Conservation (phyloP, 2,113 vertebrate genomes). For the Syrrhaptes paradoxus region DNA sequence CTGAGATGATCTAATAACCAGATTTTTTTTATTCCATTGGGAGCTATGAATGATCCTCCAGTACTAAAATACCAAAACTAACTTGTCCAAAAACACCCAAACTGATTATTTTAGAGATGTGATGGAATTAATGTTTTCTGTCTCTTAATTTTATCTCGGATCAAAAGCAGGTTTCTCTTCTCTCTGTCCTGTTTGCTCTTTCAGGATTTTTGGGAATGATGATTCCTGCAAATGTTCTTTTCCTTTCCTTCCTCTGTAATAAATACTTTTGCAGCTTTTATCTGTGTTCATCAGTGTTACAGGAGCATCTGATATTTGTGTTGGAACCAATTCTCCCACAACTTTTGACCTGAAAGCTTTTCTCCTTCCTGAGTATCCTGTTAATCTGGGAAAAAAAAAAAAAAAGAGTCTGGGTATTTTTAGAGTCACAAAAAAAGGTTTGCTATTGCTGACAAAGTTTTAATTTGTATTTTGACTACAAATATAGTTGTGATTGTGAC, state of each 20-base stretch:
- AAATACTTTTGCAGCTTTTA: background rate
- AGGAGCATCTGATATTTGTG: slow-evolving; percentile 5
- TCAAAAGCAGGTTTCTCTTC: background rate
- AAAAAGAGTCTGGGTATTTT: background rate
- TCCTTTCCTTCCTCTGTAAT: slow-evolving; percentile 2
- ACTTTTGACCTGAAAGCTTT: background rate
- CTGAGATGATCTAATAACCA: background rate
- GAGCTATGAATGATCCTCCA: background rate
- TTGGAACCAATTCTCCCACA: background rate
- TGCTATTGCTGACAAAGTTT: background rate
- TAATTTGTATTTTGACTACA: background rate
- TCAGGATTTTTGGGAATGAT: background rate
- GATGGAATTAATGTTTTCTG: background rate
- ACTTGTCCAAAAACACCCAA: background rate
- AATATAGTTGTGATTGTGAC: background rate
- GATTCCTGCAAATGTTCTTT: background rate
- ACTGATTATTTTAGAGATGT: background rate
- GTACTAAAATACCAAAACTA: background rate
- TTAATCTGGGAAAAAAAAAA: background rate
- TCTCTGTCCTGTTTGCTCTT: background rate
- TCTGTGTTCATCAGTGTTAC: background rate
- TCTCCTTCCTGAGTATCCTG: background rate
- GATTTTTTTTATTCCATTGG: background rate
- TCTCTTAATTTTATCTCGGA: background rate
- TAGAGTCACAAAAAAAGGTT: background rate